These are phyloP conservation scores for Enteromius unitaeniatus DNA, from an alignment of 2,797 vertebrate species.

Conservation along the genomic window DNA sequence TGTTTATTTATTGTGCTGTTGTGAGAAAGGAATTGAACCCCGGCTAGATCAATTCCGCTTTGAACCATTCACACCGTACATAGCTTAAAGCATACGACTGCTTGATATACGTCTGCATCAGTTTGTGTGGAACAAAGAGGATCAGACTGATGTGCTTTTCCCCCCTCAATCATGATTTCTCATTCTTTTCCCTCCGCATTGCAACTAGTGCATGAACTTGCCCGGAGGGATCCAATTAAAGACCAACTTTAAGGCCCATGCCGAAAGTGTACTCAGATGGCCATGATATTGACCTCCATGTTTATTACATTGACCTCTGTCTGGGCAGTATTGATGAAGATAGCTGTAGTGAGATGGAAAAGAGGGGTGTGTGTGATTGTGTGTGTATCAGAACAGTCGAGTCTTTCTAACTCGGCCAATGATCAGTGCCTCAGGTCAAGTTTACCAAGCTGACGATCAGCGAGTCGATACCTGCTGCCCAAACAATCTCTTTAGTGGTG, in stretches of 20 bases:
- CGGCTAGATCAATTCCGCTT: constrained; percentile 10
- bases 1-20: constrained; percentile 35
- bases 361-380: constrained; percentile 60
- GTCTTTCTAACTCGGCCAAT: constrained; percentile 58
- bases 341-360: constrained; percentile 63
- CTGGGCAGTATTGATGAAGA: constrained; percentile 80
- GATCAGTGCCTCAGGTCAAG: constrained; percentile 81
- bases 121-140: constrained; percentile 23
- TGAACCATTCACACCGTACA: constrained; percentile 15
- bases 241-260: constrained; percentile 74
- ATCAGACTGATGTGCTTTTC: constrained; percentile 35
- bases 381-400: constrained; percentile 27
- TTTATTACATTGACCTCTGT: constrained; percentile 86
- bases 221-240: constrained; percentile 77
- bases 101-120: constrained; percentile 22
- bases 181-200: constrained; percentile 62
- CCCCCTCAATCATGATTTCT: constrained; percentile 44
- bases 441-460: constrained; percentile 82
- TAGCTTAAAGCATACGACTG: background rate
- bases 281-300: constrained; percentile 78
- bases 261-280: constrained; percentile 77
- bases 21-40: constrained; percentile 35
- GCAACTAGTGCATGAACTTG: constrained; percentile 67
- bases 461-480: constrained; percentile 81
- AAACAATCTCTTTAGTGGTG: constrained; percentile 76